These are phyloP conservation scores for Pseudochirops cupreus DNA, from an alignment of 2,797 vertebrate genomes.

Conservation along the genomic window DNA sequence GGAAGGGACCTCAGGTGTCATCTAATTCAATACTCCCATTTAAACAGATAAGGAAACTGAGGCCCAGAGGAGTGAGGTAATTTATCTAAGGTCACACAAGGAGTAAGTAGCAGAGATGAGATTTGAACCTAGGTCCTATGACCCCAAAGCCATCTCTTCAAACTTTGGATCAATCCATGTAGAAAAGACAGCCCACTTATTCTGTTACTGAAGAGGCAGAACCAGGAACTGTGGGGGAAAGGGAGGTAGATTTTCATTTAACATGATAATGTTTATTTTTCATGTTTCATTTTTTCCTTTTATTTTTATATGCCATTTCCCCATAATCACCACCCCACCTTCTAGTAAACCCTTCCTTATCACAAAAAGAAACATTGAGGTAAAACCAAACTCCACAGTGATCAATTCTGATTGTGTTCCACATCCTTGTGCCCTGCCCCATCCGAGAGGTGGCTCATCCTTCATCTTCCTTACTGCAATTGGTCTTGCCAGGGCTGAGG, in stretches of 20 bases:
- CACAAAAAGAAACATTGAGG: neutral
- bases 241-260: neutral
- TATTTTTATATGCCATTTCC: neutral
- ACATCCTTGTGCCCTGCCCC: neutral
- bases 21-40: neutral
- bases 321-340: neutral
- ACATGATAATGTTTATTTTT: neutral
- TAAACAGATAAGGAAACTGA: neutral
- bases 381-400: neutral
- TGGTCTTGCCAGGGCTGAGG: neutral
- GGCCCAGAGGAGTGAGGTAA: neutral
- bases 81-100: neutral
- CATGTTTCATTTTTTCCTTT: neutral
- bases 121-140: neutral
- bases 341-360: neutral
- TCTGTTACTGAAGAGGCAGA: neutral
- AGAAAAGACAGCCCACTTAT: neutral
- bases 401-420: neutral
- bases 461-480: neutral
- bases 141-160: neutral
- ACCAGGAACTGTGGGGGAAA: neutral
- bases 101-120: neutral
- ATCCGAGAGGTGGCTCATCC: neutral
- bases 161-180: fast-evolving
- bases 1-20: neutral